Percentiles rank a stretch among this genome's conserved stretches.
Evolutionary conservation across 2,888 invertebrate species (phyloP).

Genomic region (Hemicrepidius hirtus): DNA sequence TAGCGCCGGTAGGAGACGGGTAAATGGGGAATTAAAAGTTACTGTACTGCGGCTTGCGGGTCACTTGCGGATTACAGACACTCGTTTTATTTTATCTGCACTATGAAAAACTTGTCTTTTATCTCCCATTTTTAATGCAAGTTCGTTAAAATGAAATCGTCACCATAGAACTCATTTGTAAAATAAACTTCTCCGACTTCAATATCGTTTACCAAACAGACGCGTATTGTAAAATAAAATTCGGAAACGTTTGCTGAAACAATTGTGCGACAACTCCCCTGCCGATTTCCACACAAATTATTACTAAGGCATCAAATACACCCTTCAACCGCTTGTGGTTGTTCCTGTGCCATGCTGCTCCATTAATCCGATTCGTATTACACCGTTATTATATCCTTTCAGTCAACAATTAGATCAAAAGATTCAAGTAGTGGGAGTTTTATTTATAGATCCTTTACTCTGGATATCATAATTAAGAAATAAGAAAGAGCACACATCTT

Average conservation of each 20-base stretch:
- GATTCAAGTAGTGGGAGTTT: conserved; percentile 61
- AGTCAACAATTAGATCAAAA: conserved; percentile 54
- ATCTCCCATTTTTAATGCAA: conserved; percentile 30
- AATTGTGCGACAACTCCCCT: conserved; percentile 33
- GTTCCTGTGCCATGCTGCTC: conserved; percentile 37
- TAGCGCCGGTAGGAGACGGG: conserved; percentile 64
- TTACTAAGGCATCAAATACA: conserved; percentile 39
- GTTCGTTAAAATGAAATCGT: conserved; percentile 32
- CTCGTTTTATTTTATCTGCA: conserved; percentile 52
- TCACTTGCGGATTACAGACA: conserved; percentile 52
- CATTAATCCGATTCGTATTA: conserved; percentile 55
- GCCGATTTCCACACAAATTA: conserved; percentile 38
- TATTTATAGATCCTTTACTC: conserved; percentile 58
- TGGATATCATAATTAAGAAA: conserved; percentile 56
- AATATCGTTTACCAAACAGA: not conserved
- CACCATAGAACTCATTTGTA: conserved; percentile 13
- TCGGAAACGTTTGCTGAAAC: conserved; percentile 36
- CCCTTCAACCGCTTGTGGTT: conserved; percentile 41
- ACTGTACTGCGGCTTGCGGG: conserved; percentile 59
- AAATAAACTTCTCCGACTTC: not conserved
- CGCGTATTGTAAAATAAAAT: conserved; percentile 17
- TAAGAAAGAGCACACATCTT: conserved; percentile 49
- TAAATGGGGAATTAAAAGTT: conserved; percentile 68
- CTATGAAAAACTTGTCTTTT: conserved; percentile 49
- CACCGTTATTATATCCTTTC: conserved; percentile 54